Evolutionary conservation across 1,140 invertebrate genomes (phyloP), one percentile per base, ranked within the genome.

Genomic region (Agrypnia vestita): DNA sequence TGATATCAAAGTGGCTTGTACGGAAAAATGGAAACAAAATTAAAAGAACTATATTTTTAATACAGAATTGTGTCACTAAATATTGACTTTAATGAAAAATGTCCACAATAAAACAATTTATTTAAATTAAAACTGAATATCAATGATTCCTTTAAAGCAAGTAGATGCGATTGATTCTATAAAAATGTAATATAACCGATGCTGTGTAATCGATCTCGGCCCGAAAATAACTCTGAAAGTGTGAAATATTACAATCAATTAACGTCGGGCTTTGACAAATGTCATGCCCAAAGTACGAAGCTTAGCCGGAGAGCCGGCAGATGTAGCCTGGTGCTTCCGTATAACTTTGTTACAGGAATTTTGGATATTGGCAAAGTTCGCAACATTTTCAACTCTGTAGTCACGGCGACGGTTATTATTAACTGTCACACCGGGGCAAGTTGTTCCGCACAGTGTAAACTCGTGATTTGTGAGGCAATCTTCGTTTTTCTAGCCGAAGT

Each of bases 261-360:
- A 71, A 71, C 67, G 67, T 71, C 67, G 67, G 35, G 49, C 17
- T 71, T 71, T 71, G 67, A 71, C 67, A 71, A 71, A 71, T 71
- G 11, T 71, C 67, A 71, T 71, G 49, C 67, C 67, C 51, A 71
- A 47, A 21, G n/a, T 51, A n/a, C 44, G 15, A 7, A 51, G 67
- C 47, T 46, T 67, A 35, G 12, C n/a, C n/a, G 7, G 59, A 21
- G 9, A 15, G 59, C 19, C 59, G 59, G 12, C 19, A 62, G 21
- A 62, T n/a, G 21, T 62, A 62, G 19, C 59, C 3, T 35, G 21
- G 19, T 35, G 13, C 19, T 51, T 51, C n/a, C n/a, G 67, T 17
- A 3, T 17, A 71, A 71, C 67, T 71, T 71, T n/a, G 43, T 25
- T 21, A 10, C 46, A 49, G 67, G 67, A 71, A 71, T 71, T 71